A percentile compares a stretch with the other conserved stretches of the same genome.
Evolutionary conservation across 2,113 vertebrate genomes (phyloP).

Genomic region (Peromyscus leucopus): DNA sequence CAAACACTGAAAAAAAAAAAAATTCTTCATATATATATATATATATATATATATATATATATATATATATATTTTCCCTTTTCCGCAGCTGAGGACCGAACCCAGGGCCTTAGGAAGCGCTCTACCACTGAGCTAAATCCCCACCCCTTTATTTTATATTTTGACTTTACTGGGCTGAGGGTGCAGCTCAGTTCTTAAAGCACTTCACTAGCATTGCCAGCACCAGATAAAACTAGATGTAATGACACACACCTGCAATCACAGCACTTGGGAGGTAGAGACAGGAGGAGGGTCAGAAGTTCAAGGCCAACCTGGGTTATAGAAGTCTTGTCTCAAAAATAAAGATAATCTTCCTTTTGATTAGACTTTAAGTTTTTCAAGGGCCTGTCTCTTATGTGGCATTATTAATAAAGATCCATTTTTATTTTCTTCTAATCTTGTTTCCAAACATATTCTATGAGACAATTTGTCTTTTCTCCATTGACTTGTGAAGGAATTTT

Average conservation of each 20-base stretch:
- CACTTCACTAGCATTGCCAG: background rate
- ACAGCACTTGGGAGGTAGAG: background rate
- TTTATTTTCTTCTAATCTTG: conserved; percentile 18
- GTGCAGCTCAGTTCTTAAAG: background rate
- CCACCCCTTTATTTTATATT: background rate
- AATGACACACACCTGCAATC: background rate
- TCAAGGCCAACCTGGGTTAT: background rate
- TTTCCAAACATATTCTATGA: conserved; percentile 23
- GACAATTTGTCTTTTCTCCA: conserved; percentile 12
- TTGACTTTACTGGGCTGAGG: background rate
- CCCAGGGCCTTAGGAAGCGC: no score
- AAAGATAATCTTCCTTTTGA: background rate
- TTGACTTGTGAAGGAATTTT: background rate
- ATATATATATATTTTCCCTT: no score
- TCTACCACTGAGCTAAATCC: no score
- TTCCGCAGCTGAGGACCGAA: no score
- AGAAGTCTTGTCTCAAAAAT: background rate
- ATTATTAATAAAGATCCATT: background rate
- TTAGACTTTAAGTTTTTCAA: background rate
- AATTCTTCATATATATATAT: no score
- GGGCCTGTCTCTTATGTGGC: background rate
- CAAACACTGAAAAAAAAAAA: background rate
- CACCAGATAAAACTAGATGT: background rate
- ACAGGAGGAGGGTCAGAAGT: background rate
- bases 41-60: no score